phyloP scores from a whole-genome alignment of 2,113 vertebrate species.

The Sminthopsis crassicaudata region DNA sequence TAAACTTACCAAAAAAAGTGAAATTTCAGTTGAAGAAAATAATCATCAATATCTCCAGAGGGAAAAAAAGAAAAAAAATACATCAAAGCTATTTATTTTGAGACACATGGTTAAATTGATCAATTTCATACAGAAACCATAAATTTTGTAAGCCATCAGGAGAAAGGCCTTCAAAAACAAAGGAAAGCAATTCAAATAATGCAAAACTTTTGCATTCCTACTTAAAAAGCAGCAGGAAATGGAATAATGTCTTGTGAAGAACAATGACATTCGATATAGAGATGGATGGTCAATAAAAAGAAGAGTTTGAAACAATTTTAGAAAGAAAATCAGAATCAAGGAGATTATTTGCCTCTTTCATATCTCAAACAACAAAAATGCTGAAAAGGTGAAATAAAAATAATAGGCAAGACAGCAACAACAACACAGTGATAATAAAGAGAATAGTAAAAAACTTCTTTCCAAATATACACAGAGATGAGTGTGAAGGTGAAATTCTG shows the following conservation, averaged over 20 bases:
- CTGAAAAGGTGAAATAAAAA: neutral
- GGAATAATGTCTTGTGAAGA: neutral
- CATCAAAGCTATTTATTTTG: neutral
- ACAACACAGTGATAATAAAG: neutral
- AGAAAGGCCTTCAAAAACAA: neutral
- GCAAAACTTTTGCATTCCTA: neutral
- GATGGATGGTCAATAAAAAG: neutral
- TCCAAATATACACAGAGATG: neutral
- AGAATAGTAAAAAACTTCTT: neutral
- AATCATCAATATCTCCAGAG: neutral
- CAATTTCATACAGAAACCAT: neutral
- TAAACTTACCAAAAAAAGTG: neutral
- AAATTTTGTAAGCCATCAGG: neutral
- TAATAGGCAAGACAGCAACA: no score
- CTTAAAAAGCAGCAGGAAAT: neutral
- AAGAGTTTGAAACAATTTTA: neutral
- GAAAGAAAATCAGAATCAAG: neutral
- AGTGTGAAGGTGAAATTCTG: neutral
- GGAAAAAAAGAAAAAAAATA: neutral
- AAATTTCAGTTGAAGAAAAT: neutral
- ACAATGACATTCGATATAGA: neutral
- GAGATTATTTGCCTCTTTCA: neutral
- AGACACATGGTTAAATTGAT: neutral
- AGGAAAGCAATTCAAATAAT: neutral
- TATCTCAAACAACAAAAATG: neutral